phyloP scores from a whole-genome alignment of 1,140 invertebrate species.

The Rhagoletis zephyria region DNA sequence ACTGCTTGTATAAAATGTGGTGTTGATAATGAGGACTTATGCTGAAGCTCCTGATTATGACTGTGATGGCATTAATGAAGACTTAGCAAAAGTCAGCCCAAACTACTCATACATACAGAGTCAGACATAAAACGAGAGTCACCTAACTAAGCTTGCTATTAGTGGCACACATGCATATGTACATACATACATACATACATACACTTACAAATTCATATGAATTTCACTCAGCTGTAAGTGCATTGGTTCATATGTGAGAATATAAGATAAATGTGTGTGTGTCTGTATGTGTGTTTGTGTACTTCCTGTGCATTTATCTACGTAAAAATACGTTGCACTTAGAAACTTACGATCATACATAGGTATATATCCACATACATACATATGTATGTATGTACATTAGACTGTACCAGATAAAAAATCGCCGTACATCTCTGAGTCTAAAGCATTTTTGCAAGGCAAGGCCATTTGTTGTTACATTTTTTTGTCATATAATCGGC shows the following conservation, averaged over 20 bases:
- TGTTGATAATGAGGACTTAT: conserved; percentile 51
- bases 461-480: too few relatives aligned
- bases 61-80: conserved; percentile 18
- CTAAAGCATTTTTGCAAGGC: too few relatives aligned
- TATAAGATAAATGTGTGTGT: neutral
- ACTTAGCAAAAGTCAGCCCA: conserved; percentile 36
- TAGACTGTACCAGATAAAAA: too few relatives aligned
- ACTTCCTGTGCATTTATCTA: conserved; percentile 36
- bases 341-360: neutral
- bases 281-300: neutral
- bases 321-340: conserved; percentile 33
- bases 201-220: neutral
- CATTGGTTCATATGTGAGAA: neutral
- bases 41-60: conserved; percentile 34
- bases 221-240: too few relatives aligned
- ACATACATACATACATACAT: neutral
- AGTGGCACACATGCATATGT: neutral
- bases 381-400: neutral
- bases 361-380: neutral
- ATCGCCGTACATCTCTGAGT: too few relatives aligned
- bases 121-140: neutral
- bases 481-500: too few relatives aligned
- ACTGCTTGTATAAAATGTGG: conserved; percentile 12
- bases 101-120: neutral
- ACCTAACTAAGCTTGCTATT: conserved; percentile 34